Conservation (phyloP, 1,140 invertebrate species). For the Cyphomyrmex costatus region DNA sequence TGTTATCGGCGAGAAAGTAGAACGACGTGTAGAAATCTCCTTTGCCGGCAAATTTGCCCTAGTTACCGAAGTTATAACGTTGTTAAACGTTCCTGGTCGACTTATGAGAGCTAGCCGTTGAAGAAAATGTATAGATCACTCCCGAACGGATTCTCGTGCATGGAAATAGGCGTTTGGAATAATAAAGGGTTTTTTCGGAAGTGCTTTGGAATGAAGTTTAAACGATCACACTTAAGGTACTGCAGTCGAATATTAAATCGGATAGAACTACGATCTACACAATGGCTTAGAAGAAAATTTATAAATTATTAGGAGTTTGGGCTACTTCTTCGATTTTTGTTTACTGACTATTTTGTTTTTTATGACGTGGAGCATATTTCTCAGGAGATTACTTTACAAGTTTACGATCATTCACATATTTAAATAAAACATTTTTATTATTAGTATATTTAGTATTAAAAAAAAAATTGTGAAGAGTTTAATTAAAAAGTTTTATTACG, state of each 20-base stretch:
- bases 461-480: conserved; percentile 29
- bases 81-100: conserved; percentile 73
- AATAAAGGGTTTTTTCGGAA: conserved; percentile 65
- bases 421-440: conserved; percentile 28
- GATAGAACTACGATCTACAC: background rate
- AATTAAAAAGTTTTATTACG: conserved; percentile 45
- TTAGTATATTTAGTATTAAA: conserved; percentile 12
- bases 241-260: conserved; percentile 62
- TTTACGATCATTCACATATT: conserved; percentile 23
- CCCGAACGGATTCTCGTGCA: conserved; percentile 60
- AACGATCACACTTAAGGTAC: conserved; percentile 32
- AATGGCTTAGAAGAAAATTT: conserved; percentile 56
- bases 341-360: background rate
- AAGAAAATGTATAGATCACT: conserved; percentile 71
- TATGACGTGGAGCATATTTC: background rate
- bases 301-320: background rate
- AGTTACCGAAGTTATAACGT: conserved; percentile 75
- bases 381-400: conserved; percentile 17
- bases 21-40: conserved; percentile 72
- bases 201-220: conserved; percentile 45
- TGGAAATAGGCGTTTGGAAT: conserved; percentile 66
- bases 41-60: conserved; percentile 74
- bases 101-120: conserved; percentile 60
- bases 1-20: conserved; percentile 69
- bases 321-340: background rate